These are phyloP conservation scores for Halocynthia aurantium DNA, from an alignment of 23 tunicate genomes.

Conservation along the genomic window DNA sequence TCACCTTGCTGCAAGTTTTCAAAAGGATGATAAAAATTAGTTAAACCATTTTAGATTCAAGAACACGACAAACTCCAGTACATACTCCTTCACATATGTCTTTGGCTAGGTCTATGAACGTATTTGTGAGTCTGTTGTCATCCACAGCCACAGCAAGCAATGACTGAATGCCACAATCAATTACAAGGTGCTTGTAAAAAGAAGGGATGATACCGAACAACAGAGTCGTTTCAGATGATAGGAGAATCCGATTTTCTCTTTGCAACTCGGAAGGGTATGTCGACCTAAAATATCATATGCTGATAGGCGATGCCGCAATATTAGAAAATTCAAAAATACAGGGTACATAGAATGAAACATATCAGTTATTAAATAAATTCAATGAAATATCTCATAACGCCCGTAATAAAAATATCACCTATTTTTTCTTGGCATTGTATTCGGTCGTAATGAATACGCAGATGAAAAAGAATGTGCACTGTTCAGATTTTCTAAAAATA, in stretches of 20 bases:
- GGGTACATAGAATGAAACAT: no score
- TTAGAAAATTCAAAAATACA: no score
- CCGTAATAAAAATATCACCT: no score
- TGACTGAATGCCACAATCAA: slow-evolving; percentile 30
- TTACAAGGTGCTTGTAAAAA: slow-evolving; percentile 52
- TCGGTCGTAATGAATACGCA: no score
- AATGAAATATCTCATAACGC: no score
- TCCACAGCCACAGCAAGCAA: slow-evolving; percentile 50
- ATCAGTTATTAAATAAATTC: no score
- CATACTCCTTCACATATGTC: slow-evolving; percentile 52
- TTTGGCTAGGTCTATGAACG: slow-evolving; percentile 15
- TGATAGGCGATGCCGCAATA: no score
- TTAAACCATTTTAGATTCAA: neutral
- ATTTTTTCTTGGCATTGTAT: no score
- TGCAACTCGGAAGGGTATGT: neutral
- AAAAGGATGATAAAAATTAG: neutral
- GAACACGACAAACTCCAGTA: neutral
- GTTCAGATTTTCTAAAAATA: no score
- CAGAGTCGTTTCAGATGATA: slow-evolving; percentile 67
- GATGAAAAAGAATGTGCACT: no score
- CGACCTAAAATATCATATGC: no score
- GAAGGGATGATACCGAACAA: slow-evolving; percentile 81
- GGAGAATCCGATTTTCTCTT: slow-evolving; percentile 42
- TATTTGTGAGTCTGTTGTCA: slow-evolving; percentile 24
- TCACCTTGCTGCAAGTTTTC: slow-evolving; percentile 41